Conservation (phyloP, 2,113 vertebrate species). For the Maccullochella peelii region DNA sequence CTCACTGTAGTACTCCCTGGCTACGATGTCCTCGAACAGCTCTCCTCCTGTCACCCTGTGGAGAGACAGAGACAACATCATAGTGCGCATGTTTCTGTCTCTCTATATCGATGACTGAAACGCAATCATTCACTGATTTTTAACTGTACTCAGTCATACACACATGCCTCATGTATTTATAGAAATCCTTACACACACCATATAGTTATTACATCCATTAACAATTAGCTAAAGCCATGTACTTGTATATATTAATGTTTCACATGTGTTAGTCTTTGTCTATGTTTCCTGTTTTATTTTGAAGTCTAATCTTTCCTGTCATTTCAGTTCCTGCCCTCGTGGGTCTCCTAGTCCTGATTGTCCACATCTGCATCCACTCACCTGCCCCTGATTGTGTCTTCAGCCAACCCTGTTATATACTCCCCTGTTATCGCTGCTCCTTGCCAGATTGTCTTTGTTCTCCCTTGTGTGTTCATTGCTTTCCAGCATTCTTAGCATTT, state of each 20-base stretch:
- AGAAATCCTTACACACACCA: background rate
- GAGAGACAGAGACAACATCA: slow-evolving; percentile 47
- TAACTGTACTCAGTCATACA: background rate
- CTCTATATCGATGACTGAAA: background rate
- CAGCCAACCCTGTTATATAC: too few relatives aligned
- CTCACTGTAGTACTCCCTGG: slow-evolving; percentile 96
- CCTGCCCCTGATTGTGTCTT: too few relatives aligned
- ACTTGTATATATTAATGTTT: background rate
- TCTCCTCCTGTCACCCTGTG: slow-evolving; percentile 94
- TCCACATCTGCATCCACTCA: too few relatives aligned
- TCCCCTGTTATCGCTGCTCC: too few relatives aligned
- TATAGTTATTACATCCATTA: background rate
- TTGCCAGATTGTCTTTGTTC: too few relatives aligned
- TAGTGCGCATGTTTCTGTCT: slow-evolving; percentile 13
- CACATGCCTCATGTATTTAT: background rate
- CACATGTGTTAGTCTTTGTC: background rate
- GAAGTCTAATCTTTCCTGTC: too few relatives aligned
- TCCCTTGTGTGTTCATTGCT: too few relatives aligned
- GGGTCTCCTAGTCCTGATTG: too few relatives aligned
- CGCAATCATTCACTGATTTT: background rate
- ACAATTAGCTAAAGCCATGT: background rate
- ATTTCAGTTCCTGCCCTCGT: too few relatives aligned
- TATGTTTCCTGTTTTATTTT: too few relatives aligned
- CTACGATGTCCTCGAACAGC: slow-evolving; percentile 96
- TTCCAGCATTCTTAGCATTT: too few relatives aligned